A percentile compares a stretch with the other conserved stretches of the same genome.
Conservation (phyloP, 2,888 invertebrate species). For the Scaptomyza flava region DNA sequence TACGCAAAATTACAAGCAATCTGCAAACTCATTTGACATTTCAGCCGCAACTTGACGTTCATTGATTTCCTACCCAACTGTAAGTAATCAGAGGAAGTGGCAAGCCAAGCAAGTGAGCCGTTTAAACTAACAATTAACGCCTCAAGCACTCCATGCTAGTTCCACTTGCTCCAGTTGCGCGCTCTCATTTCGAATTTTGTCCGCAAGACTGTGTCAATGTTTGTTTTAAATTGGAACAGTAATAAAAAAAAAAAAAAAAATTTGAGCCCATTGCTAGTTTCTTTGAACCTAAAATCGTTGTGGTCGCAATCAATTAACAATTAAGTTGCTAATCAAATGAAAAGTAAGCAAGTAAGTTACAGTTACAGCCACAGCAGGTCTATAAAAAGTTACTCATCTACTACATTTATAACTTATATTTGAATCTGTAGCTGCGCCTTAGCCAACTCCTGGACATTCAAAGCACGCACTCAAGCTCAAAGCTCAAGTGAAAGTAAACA, state of each 20-base stretch:
- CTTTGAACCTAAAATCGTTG: conserved; percentile 28
- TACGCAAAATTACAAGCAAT: conserved; percentile 33
- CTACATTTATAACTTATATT: not conserved
- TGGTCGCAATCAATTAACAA: conserved; percentile 65
- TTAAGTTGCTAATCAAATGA: conserved; percentile 68
- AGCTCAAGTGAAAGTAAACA: conserved; percentile 58
- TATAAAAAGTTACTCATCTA: conserved; percentile 4
- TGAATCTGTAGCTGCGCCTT: not conserved
- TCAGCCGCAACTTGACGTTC: conserved; percentile 23
- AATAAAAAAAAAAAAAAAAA: conserved; percentile 16
- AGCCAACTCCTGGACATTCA: conserved; percentile 33
- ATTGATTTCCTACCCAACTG: conserved; percentile 32
- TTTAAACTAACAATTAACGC: conserved; percentile 69
- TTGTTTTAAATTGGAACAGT: conserved; percentile 45
- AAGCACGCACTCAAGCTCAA: conserved; percentile 36
- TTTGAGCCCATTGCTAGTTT: conserved; percentile 36
- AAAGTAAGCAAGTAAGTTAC: conserved; percentile 43
- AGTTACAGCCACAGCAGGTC: conserved; percentile 23
- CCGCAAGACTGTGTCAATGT: conserved; percentile 70
- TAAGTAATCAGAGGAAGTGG: conserved; percentile 13
- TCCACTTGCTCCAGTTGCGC: conserved; percentile 48
- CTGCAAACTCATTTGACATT: conserved; percentile 47
- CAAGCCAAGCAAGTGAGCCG: conserved; percentile 9
- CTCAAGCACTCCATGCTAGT: conserved; percentile 31
- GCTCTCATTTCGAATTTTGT: conserved; percentile 34